These are phyloP conservation scores for Notodonta ziczac DNA, from an alignment of 2,888 invertebrate species.

Conservation along the genomic window DNA sequence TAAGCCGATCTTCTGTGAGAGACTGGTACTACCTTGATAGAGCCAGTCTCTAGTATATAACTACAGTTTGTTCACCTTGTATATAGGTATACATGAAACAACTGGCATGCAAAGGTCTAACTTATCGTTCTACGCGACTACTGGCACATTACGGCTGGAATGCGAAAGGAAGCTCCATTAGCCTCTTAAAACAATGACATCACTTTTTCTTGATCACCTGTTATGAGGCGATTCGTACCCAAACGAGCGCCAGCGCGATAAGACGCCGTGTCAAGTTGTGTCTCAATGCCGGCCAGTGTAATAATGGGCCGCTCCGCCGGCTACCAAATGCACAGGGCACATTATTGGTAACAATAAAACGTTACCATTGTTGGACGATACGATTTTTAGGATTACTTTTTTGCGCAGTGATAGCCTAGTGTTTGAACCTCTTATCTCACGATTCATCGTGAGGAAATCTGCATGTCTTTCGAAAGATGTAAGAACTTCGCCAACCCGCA, in stretches of 20 bases:
- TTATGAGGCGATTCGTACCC: constrained; percentile 42
- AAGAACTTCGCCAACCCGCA: too few relatives aligned
- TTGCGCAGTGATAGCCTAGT: too few relatives aligned
- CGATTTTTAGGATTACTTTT: constrained; percentile 13
- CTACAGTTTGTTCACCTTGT: too few relatives aligned
- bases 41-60: too few relatives aligned
- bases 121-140: too few relatives aligned
- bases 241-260: constrained; percentile 16
- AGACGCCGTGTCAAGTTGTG: constrained; percentile 22
- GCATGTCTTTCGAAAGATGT: too few relatives aligned
- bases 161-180: background rate
- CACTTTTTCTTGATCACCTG: constrained; percentile 6
- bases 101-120: background rate
- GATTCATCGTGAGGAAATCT: too few relatives aligned
- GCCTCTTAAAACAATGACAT: background rate
- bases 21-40: too few relatives aligned
- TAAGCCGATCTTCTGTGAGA: too few relatives aligned
- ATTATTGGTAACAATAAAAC: constrained; percentile 36
- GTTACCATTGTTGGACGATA: constrained; percentile 35
- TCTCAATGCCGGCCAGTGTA: constrained; percentile 23
- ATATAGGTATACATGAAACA: too few relatives aligned
- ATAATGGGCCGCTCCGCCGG: constrained; percentile 31
- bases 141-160: background rate
- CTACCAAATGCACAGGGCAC: constrained; percentile 52
- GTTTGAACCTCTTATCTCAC: too few relatives aligned